Base-by-base conservation (phyloP, 2,113 vertebrate species). In the Steatornis caripensis region DNA sequence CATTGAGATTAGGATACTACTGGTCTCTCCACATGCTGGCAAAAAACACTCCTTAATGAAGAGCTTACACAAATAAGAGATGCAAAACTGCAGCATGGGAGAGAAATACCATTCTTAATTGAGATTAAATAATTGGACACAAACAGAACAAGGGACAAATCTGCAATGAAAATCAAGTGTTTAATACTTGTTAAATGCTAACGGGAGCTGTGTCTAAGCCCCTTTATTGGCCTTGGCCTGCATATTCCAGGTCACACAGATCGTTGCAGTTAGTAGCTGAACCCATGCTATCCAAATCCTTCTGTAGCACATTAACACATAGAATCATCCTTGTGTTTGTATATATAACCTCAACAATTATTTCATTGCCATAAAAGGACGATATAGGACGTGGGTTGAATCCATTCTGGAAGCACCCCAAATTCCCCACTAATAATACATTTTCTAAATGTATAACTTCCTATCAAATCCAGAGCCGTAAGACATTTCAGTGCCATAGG, bases 351-450 rank as follows among this genome's bases (percentile, higher is more conserved):
- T 45, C 53, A 75, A 45, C 1, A 5, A 76, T 27, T 49, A 49
- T 57, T 84, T 64, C 19, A 75, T 26, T 87, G n/a, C 15, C 21
- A 36, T 49, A 36, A 54, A 49, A 87, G 8, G 7, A 89, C 8
- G 23, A 43, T 14, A 70, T 3, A 70, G 37, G 34, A 29, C 1
- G 4, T 10, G 5, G 21, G 19, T n/a, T 51, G 29, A 54, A 64
- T 20, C 54, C 10, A 41, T 17, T 82, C 39, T 57, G 53, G 45
- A 74, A 75, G 22, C 5, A 39, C 8, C 5, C 18, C 22, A 65
- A 65, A 58, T n/a, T 78, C n/a, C 48, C n/a, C 54, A 32, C 14
- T 37, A 64, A 37, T 5, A 74, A 0, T 5, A 34, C 0, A 0
- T 32, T 54, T 83, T 23, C 24, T 19, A 65, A 87, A 20, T 18